Conservation (phyloP, 2,113 vertebrate species). For the Oreotragus oreotragus region DNA sequence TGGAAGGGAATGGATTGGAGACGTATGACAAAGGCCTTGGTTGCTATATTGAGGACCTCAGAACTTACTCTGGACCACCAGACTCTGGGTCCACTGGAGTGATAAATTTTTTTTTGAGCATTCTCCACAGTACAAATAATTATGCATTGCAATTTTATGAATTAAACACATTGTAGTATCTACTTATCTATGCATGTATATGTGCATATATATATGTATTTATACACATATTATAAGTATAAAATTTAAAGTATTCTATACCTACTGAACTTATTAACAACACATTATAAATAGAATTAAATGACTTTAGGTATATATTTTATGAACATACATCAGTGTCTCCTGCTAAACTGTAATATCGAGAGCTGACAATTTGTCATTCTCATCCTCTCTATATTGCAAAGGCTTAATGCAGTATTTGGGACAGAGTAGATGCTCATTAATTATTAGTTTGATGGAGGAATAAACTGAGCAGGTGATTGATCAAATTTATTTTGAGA, state of each 20-base stretch:
- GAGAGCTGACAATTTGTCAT: background rate
- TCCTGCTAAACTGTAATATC: background rate
- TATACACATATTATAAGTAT: background rate
- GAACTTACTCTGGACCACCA: background rate
- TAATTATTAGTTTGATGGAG: slow-evolving; percentile 6
- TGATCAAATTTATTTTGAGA: background rate
- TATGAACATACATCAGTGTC: background rate
- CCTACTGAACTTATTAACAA: background rate
- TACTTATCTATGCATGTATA: background rate
- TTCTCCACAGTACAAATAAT: background rate
- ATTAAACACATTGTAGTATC: background rate
- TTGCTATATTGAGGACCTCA: background rate
- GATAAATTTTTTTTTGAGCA: background rate
- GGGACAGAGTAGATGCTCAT: background rate
- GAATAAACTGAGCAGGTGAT: background rate
- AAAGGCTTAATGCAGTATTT: background rate
- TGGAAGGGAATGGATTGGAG: background rate
- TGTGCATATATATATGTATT: fast-evolving
- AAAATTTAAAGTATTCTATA: background rate
- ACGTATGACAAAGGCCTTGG: background rate
- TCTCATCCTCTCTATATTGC: background rate
- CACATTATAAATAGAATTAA: background rate
- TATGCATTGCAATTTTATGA: background rate
- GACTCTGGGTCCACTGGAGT: background rate
- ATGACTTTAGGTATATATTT: background rate